Conservation (phyloP, 2,888 invertebrate genomes). For the Athrips mouffetella region DNA sequence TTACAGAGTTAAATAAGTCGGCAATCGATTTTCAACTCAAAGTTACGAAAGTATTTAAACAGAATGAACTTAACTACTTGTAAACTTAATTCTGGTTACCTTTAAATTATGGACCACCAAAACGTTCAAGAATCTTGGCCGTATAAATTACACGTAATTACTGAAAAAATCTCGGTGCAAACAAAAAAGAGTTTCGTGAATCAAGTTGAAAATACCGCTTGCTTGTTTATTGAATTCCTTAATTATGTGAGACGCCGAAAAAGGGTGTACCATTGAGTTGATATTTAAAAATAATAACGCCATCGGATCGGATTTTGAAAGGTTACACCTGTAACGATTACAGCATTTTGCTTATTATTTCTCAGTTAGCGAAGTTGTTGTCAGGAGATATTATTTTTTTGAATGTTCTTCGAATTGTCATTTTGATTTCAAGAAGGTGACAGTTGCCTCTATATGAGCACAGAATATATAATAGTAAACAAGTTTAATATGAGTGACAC, state of each 20-base stretch:
- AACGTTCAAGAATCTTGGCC: slow-evolving; percentile 43
- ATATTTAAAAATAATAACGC: slow-evolving; percentile 35
- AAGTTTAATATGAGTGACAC: no score
- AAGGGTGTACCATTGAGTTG: slow-evolving; percentile 33
- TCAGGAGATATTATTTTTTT: slow-evolving; percentile 5
- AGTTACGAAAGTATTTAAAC: slow-evolving; percentile 28
- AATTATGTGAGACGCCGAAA: slow-evolving; percentile 43
- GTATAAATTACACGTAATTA: slow-evolving; percentile 52
- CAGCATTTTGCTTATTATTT: slow-evolving; percentile 17
- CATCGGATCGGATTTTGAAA: slow-evolving; percentile 27
- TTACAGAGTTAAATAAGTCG: slow-evolving; percentile 20
- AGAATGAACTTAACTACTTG: slow-evolving; percentile 28
- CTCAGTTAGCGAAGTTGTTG: slow-evolving; percentile 12
- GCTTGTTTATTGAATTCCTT: slow-evolving; percentile 46
- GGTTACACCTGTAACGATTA: slow-evolving; percentile 22
- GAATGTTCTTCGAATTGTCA: not conserved
- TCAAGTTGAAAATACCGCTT: slow-evolving; percentile 31
- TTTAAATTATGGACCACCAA: slow-evolving; percentile 52
- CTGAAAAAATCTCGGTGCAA: slow-evolving; percentile 29
- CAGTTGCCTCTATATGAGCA: not conserved
- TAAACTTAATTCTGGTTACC: slow-evolving; percentile 32
- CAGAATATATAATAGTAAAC: not conserved
- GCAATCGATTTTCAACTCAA: slow-evolving; percentile 35
- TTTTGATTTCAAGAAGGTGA: not conserved
- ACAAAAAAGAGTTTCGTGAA: slow-evolving; percentile 18